phyloP scores from a whole-genome alignment of 2,888 invertebrate genomes.

The Ganaspis brasiliensis region DNA sequence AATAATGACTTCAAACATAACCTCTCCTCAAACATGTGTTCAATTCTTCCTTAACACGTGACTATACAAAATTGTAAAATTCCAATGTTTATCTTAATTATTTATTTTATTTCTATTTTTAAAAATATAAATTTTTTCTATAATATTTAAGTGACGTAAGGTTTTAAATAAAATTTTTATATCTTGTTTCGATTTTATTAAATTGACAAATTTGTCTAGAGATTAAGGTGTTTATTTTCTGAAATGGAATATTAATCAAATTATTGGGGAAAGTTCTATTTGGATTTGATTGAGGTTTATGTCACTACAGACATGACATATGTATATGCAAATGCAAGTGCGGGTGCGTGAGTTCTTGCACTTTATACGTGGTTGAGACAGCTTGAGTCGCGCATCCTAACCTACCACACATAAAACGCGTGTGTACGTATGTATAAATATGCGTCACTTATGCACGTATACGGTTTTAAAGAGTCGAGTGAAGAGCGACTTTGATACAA shows the following conservation, averaged over 20 bases:
- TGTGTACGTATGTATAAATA: background rate
- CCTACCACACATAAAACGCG: constrained; percentile 32
- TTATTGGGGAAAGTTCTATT: constrained; percentile 4
- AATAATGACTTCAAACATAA: too few species aligned
- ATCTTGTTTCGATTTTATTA: too few species aligned
- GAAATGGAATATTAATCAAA: background rate
- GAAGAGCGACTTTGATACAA: constrained; percentile 61
- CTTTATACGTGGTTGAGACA: constrained; percentile 22
- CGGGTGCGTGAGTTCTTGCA: constrained; percentile 30
- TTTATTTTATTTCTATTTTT: too few species aligned
- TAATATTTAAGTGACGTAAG: too few species aligned
- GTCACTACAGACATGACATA: background rate
- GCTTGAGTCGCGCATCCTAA: constrained; percentile 26
- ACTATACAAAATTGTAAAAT: too few species aligned
- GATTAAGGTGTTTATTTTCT: too few species aligned
- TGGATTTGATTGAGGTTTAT: constrained; percentile 12
- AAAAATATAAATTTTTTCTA: too few species aligned
- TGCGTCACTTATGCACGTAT: background rate
- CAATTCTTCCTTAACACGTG: too few species aligned
- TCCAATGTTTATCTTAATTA: too few species aligned
- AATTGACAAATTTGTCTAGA: too few species aligned
- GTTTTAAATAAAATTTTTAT: too few species aligned
- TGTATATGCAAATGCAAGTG: constrained; percentile 1
- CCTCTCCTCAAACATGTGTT: too few species aligned
- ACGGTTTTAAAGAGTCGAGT: constrained; percentile 10